Evolutionary conservation across 1,140 invertebrate species (phyloP).

Genomic region (Drosophila littoralis): DNA sequence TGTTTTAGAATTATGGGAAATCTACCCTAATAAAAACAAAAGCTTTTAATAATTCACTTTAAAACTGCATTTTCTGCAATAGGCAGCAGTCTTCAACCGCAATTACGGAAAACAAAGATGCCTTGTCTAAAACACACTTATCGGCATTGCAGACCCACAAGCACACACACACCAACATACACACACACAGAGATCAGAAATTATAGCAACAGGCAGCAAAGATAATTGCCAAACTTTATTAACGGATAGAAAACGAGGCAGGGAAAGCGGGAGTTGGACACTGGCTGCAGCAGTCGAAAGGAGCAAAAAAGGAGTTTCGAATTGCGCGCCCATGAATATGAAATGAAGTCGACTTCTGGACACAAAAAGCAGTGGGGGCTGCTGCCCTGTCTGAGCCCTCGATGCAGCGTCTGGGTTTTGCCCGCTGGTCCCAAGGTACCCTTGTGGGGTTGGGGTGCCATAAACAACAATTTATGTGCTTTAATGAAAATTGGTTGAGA

Average conservation of each 20-base stretch:
- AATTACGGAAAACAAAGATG: conserved; percentile 14
- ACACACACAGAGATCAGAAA: conserved; percentile 5
- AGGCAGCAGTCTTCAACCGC: conserved; percentile 2
- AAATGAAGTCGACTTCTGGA: conserved; percentile 57
- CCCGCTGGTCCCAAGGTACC: conserved; percentile 6
- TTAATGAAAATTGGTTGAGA: conserved; percentile 79
- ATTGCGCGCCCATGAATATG: conserved; percentile 74
- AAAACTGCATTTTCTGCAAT: conserved; percentile 22
- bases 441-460: conserved; percentile 29
- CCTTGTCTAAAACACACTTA: conserved; percentile 1
- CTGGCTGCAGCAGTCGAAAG: conserved; percentile 15
- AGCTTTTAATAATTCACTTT: background rate
- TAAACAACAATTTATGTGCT: conserved; percentile 81
- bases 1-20: background rate
- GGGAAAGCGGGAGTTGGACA: background rate
- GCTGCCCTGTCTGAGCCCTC: conserved; percentile 13
- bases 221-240: conserved; percentile 81
- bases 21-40: background rate
- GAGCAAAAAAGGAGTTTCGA: conserved; percentile 51
- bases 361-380: conserved; percentile 10
- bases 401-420: conserved; percentile 16
- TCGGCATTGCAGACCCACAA: no score
- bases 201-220: conserved; percentile 66
- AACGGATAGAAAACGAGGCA: conserved; percentile 50
- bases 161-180: background rate